Percentiles rank a stretch among this genome's conserved stretches.
phyloP scores from a whole-genome alignment of 2,113 vertebrate genomes.

The Amblyornis subalaris region DNA sequence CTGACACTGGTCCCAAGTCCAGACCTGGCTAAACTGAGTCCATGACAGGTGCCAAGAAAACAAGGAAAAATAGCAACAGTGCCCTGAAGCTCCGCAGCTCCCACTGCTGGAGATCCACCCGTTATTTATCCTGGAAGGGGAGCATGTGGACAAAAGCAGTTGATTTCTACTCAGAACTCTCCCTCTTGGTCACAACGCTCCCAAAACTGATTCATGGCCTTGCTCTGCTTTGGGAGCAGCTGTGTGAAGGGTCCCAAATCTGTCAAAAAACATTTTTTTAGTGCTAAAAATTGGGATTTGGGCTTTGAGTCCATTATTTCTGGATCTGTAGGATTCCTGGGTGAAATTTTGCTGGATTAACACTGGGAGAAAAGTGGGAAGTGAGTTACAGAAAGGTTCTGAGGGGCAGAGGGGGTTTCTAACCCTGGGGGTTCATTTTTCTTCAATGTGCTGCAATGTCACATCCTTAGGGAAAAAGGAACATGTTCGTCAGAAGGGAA shows the following conservation, averaged over 20 bases:
- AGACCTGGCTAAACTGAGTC: neutral
- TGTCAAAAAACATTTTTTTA: neutral
- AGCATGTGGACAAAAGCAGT: rapidly evolving
- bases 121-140: rapidly evolving
- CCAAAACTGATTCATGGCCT: rapidly evolving
- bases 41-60: neutral
- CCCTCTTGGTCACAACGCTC: rapidly evolving
- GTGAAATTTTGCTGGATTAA: neutral
- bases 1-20: neutral
- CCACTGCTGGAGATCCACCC: neutral
- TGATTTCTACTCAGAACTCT: neutral
- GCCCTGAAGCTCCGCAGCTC: neutral
- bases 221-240: neutral
- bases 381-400: neutral
- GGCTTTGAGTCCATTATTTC: neutral
- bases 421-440: neutral
- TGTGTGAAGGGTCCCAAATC: neutral
- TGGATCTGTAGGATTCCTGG: neutral
- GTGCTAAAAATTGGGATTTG: neutral
- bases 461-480: neutral
- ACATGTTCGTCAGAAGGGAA: rapidly evolving
- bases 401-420: neutral
- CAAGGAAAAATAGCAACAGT: neutral
- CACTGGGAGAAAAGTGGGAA: rapidly evolving
- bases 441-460: neutral